Base-by-base conservation (phyloP, 2,113 vertebrate genomes). In the Paedocypris sp. region DNA sequence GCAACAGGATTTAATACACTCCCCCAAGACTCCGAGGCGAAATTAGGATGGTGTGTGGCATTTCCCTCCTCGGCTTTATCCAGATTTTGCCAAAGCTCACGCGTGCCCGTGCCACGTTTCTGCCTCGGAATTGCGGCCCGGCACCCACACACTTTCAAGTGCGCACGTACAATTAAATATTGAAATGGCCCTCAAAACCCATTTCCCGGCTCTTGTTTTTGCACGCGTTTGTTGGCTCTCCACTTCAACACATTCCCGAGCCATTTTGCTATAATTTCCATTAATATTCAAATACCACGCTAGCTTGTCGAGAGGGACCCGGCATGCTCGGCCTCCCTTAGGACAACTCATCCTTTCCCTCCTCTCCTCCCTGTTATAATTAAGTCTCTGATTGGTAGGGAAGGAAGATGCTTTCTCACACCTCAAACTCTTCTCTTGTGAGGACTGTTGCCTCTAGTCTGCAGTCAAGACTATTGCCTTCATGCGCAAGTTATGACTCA, bases 241-340 rank as follows among this genome's bases (percentile, higher is more conserved):
- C 16, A 65, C 64, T 67, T 68, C 45, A 66, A 69, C 64, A 67
- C 64, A 72, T 62, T 65, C 53, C 64, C 66, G 43, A 64, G 49
- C 68, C 31, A 33, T 48, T 66, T 61, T 48, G 54, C 41, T 50
- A 36, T 73, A 69, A 68, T 71, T 75, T 66, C 71, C 58, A 75
- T 73, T 73, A 71, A 71, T 75, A 71, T 73, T 71, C 65, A 66
- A 43, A 62, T 59, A 42, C 29, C 60, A 36, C 19, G 11, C 48
- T 36, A 43, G 36, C 62, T 64, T 61, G 64, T 66, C 61, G 45
- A 63, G 45, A 43, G 32, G 46, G 54, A 45, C 36, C 46, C 25
- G 16, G 54, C 58, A 63, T 43, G 41, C 63, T 36, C 20, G 32
- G n/a, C 38, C 11, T 68, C 70, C 70, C 64, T 54, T 35, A 56